Conservation (phyloP, 2,888 invertebrate species). For the Drosophila niveifrons region DNA sequence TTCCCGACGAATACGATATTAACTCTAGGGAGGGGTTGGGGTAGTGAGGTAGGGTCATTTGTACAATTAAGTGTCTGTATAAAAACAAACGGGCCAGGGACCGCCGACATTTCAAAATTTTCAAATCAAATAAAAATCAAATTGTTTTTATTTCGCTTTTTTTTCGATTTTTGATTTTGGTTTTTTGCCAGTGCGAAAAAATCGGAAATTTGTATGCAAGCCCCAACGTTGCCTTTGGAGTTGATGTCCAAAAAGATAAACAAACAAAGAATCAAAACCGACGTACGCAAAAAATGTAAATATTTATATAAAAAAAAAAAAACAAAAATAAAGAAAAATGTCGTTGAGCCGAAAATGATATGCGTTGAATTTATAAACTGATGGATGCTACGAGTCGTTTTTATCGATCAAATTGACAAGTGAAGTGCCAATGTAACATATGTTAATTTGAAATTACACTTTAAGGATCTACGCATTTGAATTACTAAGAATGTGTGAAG, state of each 20-base stretch:
- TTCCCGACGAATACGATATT: constrained; percentile 9
- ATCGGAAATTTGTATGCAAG: constrained; percentile 25
- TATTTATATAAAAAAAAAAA: not conserved
- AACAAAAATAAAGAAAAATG: constrained; percentile 24
- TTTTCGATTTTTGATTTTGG: not conserved
- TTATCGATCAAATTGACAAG: constrained; percentile 70
- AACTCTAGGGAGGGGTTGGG: not conserved
- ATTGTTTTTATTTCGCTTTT: constrained; percentile 10
- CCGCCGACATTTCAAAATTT: constrained; percentile 38
- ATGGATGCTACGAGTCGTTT: constrained; percentile 51
- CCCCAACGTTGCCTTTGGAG: constrained; percentile 11
- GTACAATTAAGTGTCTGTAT: constrained; percentile 20
- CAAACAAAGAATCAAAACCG: constrained; percentile 15
- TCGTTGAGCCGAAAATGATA: constrained; percentile 44
- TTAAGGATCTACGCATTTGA: not conserved
- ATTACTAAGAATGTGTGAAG: not conserved
- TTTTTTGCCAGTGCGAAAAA: constrained; percentile 33
- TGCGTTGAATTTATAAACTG: constrained; percentile 35
- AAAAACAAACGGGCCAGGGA: constrained; percentile 52
- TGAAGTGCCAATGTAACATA: constrained; percentile 38
- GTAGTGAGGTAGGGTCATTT: constrained; percentile 12
- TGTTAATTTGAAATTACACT: constrained; percentile 25
- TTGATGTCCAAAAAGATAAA: constrained; percentile 52
- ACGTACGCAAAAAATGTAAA: not conserved
- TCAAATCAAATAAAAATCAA: constrained; percentile 42